phyloP scores from a whole-genome alignment of 2,797 vertebrate genomes.

The Aplochiton taeniatus region DNA sequence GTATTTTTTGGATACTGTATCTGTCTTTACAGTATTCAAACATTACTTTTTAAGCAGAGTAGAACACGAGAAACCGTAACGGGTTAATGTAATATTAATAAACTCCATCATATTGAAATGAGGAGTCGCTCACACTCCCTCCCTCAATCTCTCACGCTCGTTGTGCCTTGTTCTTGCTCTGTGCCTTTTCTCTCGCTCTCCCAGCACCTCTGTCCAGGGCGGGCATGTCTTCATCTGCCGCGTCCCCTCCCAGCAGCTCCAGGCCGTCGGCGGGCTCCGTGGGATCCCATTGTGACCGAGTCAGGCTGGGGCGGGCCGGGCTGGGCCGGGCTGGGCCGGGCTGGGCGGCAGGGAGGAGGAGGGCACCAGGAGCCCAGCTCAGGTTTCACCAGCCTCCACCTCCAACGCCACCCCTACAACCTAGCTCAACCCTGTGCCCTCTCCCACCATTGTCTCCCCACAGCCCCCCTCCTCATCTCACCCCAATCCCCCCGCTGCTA shows the following conservation, averaged over 20 bases:
- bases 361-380: slow-evolving; percentile 27
- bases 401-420: slow-evolving; percentile 16
- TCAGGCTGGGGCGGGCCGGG: neutral
- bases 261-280: slow-evolving; percentile 42
- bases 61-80: too few species aligned
- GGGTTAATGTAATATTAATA: too few species aligned
- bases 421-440: slow-evolving; percentile 48
- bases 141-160: neutral
- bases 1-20: neutral
- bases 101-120: too few species aligned
- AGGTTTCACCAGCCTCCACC: slow-evolving; percentile 48
- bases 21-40: neutral
- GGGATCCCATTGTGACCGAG: slow-evolving; percentile 43
- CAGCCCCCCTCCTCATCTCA: slow-evolving; percentile 4
- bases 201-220: neutral
- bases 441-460: slow-evolving; percentile 48
- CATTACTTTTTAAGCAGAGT: neutral
- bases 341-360: slow-evolving; percentile 12
- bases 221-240: slow-evolving; percentile 53
- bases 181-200: slow-evolving; percentile 16
- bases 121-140: neutral
- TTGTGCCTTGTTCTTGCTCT: neutral
- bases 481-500: slow-evolving; percentile 36
- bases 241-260: slow-evolving; percentile 38
- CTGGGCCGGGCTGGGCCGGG: neutral